A percentile compares a stretch with the other conserved stretches of the same genome.
These are phyloP conservation scores for Leptura quadrifasciata DNA, from an alignment of 2,888 invertebrate species.

Conservation along the genomic window DNA sequence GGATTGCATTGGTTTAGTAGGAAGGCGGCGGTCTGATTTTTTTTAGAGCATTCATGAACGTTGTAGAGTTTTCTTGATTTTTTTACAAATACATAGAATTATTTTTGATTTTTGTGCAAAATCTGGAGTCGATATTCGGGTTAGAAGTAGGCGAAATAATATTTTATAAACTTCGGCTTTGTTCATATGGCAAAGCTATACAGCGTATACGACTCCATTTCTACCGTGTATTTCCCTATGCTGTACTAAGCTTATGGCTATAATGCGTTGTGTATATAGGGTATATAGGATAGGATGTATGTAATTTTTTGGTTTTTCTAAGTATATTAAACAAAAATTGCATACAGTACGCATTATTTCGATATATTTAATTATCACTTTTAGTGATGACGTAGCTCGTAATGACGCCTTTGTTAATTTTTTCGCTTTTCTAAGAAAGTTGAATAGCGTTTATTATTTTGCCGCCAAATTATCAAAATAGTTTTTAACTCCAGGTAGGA, in stretches of 20 bases:
- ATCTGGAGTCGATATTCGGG: constrained; percentile 52
- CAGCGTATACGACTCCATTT: constrained; percentile 74
- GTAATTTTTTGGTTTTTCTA: constrained; percentile 60
- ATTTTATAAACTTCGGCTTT: constrained; percentile 67
- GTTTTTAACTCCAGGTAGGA: not conserved
- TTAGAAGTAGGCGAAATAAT: constrained; percentile 54
- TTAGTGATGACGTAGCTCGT: constrained; percentile 73
- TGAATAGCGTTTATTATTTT: constrained; percentile 63
- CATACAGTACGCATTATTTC: constrained; percentile 40
- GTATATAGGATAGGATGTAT: constrained; percentile 59
- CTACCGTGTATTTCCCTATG: constrained; percentile 71
- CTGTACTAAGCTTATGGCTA: constrained; percentile 67
- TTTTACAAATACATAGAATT: constrained; percentile 62
- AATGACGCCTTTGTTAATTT: constrained; percentile 68
- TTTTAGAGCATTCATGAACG: constrained; percentile 51
- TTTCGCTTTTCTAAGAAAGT: constrained; percentile 62
- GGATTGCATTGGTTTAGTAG: constrained; percentile 73
- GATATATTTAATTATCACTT: constrained; percentile 64
- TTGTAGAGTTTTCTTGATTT: constrained; percentile 60
- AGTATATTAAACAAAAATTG: constrained; percentile 48
- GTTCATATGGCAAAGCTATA: constrained; percentile 73
- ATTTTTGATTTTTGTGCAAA: constrained; percentile 65
- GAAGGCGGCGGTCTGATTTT: constrained; percentile 56
- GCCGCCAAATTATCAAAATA: constrained; percentile 65
- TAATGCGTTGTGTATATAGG: constrained; percentile 62